phyloP scores from a whole-genome alignment of 2,888 invertebrate species.

The Polyommatus icarus region DNA sequence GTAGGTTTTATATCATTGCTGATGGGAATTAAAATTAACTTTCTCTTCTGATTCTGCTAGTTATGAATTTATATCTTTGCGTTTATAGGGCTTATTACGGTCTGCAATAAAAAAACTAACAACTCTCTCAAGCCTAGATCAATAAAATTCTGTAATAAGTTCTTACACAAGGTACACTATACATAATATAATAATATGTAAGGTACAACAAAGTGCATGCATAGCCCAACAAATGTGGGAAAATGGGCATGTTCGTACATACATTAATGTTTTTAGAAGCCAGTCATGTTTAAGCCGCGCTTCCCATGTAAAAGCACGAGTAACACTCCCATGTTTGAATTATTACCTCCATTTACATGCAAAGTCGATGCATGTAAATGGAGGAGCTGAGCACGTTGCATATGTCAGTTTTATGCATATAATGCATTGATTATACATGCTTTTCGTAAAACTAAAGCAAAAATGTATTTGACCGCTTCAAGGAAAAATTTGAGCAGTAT shows the following conservation, averaged over 20 bases:
- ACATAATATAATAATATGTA: not conserved
- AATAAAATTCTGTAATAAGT: not conserved
- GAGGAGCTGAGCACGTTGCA: slow-evolving; percentile 22
- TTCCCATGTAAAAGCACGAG: slow-evolving; percentile 10
- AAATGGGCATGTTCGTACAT: slow-evolving; percentile 9
- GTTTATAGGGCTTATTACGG: too few relatives aligned
- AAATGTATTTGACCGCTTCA: not conserved
- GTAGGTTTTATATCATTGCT: too few relatives aligned
- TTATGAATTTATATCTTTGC: too few relatives aligned
- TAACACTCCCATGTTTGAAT: slow-evolving; percentile 13
- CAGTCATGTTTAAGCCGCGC: not conserved
- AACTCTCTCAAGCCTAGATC: not conserved
- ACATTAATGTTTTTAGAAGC: slow-evolving; percentile 22
- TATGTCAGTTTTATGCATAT: not conserved
- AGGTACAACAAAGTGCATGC: not conserved
- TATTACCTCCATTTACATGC: slow-evolving; percentile 1
- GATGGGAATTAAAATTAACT: too few relatives aligned
- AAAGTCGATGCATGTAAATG: slow-evolving; percentile 9
- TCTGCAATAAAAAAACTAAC: too few relatives aligned
- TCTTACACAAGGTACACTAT: not conserved
- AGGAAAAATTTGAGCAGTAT: not conserved
- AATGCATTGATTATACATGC: not conserved
- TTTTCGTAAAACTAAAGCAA: not conserved
- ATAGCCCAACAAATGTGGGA: not conserved
- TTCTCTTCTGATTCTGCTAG: too few relatives aligned